phyloP scores from a whole-genome alignment of 1,140 invertebrate species.

The Drosophila nebulosa region DNA sequence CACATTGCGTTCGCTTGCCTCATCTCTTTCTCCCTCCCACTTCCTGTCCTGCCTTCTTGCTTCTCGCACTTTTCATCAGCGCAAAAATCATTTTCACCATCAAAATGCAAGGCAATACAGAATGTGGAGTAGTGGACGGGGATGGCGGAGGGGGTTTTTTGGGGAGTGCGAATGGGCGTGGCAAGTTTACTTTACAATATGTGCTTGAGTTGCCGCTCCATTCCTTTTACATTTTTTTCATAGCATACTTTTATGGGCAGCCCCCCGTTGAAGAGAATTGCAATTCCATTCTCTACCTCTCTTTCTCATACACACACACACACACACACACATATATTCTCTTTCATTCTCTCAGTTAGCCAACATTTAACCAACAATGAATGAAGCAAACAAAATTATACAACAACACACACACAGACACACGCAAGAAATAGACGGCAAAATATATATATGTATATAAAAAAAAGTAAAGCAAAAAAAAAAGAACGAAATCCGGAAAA shows the following conservation, averaged over 20 bases:
- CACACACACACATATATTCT: constrained; percentile 7
- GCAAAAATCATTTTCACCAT: constrained; percentile 72
- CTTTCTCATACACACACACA: background rate
- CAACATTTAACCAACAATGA: constrained; percentile 70
- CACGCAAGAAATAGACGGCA: too few species aligned
- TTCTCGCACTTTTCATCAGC: constrained; percentile 26
- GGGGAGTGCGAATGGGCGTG: constrained; percentile 41
- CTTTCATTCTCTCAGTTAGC: constrained; percentile 18
- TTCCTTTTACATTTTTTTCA: background rate
- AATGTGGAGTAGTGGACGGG: background rate
- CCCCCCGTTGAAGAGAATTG: constrained; percentile 17
- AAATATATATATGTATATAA: too few species aligned
- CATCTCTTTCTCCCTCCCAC: background rate
- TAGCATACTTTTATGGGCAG: constrained; percentile 74
- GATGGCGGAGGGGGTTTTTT: background rate
- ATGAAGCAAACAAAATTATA: constrained; percentile 73
- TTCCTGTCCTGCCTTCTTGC: background rate
- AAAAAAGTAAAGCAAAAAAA: constrained; percentile 13
- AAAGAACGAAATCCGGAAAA: background rate
- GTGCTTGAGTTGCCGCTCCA: constrained; percentile 19
- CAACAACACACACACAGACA: constrained; percentile 36
- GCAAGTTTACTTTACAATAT: constrained; percentile 41
- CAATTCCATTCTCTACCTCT: background rate
- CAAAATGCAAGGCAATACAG: constrained; percentile 29
- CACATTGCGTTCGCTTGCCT: constrained; percentile 49